Percentiles rank a stretch among this genome's conserved stretches.
Evolutionary conservation across 2,797 vertebrate species (phyloP).

Genomic region (Esox masquinongy): DNA sequence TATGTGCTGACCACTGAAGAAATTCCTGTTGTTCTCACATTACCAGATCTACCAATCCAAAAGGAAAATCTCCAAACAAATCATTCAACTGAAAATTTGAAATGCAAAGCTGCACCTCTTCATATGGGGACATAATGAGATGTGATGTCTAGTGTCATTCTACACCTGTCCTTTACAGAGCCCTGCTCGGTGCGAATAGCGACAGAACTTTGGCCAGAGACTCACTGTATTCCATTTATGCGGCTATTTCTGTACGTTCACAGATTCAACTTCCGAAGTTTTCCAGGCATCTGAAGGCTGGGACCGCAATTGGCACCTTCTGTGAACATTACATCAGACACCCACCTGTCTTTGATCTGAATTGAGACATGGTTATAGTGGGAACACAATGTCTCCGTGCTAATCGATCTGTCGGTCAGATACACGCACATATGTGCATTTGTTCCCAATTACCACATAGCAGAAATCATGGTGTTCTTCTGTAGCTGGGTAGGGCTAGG

Average conservation of each 20-base stretch:
- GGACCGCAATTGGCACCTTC: background rate
- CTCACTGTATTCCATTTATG: background rate
- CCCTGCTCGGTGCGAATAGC: background rate
- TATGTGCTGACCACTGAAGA: background rate
- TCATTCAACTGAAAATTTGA: background rate
- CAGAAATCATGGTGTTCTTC: no score
- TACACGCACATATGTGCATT: background rate
- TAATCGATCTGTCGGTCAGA: background rate
- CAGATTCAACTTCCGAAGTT: background rate
- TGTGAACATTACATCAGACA: no score
- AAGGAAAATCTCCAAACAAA: background rate
- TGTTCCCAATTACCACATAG: background rate
- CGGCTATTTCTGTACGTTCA: background rate
- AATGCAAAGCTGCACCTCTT: background rate
- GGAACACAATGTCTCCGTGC: background rate
- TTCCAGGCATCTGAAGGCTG: no score
- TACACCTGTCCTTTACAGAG: background rate
- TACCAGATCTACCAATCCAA: background rate
- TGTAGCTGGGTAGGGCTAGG: no score
- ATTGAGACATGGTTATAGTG: background rate
- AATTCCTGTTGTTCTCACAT: background rate
- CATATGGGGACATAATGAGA: no score
- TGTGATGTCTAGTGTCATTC: background rate
- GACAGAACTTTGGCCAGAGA: background rate
- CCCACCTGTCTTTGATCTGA: background rate